These are phyloP conservation scores for Paguma larvata DNA, from an alignment of 2,797 vertebrate genomes.

Conservation along the genomic window DNA sequence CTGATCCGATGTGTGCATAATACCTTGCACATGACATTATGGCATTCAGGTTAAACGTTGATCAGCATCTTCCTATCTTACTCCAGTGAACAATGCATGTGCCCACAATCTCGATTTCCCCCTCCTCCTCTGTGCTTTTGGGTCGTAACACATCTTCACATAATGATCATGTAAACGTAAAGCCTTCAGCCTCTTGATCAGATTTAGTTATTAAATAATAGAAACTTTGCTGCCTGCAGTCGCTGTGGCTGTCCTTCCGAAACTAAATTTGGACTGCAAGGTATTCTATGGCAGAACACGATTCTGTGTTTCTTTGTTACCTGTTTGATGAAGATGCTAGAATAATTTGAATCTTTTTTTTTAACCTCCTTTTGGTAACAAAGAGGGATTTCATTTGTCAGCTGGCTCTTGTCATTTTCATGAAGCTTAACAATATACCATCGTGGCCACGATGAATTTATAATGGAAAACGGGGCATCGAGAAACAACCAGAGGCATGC, in stretches of 20 bases:
- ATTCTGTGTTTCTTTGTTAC: slow-evolving; percentile 47
- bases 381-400: slow-evolving; percentile 63
- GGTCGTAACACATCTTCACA: not conserved
- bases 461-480: slow-evolving; percentile 55
- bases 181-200: not conserved
- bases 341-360: slow-evolving; percentile 54
- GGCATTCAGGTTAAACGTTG: not conserved
- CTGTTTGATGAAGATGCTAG: slow-evolving; percentile 46
- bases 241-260: not conserved
- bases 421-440: slow-evolving; percentile 47
- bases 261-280: not conserved
- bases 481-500: slow-evolving; percentile 54
- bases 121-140: not conserved
- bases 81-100: not conserved
- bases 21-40: no score
- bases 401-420: slow-evolving; percentile 61
- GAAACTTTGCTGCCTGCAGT: not conserved
- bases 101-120: not conserved
- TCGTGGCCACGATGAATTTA: slow-evolving; percentile 69
- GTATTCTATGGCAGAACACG: fast-evolving
- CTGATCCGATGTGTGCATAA: not conserved
- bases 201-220: not conserved
- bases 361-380: slow-evolving; percentile 51
- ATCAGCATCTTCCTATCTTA: not conserved
- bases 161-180: not conserved